Conservation (phyloP, 2,113 vertebrate genomes). For the Cinclus mexicanus region DNA sequence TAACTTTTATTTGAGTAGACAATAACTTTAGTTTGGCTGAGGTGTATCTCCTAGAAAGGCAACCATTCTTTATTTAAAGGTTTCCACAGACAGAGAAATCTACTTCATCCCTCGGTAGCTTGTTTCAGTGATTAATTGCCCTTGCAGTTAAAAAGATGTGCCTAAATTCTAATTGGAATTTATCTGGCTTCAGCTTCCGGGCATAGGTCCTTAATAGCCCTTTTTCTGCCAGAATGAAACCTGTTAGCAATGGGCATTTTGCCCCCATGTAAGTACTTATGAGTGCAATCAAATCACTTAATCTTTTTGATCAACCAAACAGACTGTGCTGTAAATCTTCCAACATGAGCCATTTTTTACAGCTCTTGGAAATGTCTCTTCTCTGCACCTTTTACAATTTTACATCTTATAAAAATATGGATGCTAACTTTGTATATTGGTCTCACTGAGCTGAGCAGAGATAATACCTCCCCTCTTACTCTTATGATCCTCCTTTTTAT, state of each 20-base stretch:
- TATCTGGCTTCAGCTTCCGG: not conserved
- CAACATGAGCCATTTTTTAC: not conserved
- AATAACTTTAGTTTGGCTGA: not conserved
- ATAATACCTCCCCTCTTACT: not conserved
- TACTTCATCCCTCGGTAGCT: not conserved
- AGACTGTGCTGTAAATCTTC: not conserved
- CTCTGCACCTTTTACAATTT: not conserved
- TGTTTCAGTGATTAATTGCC: constrained; percentile 5
- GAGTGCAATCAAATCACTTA: not conserved
- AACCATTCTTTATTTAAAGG: constrained; percentile 5
- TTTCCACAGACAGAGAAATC: not conserved
- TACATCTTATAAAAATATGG: not conserved
- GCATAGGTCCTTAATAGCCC: not conserved
- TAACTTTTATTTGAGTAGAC: not conserved
- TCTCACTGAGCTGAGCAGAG: not conserved
- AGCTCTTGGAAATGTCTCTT: not conserved
- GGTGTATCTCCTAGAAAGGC: not conserved
- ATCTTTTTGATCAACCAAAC: not conserved
- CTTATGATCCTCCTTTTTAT: not conserved
- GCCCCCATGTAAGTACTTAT: not conserved
- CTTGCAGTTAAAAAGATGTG: not conserved
- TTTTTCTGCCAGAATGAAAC: not conserved
- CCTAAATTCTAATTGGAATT: constrained; percentile 36
- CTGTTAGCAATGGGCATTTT: not conserved
- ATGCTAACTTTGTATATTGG: not conserved